These are phyloP conservation scores for Microtus montanus DNA, from an alignment of 2,113 vertebrate species.

Conservation along the genomic window DNA sequence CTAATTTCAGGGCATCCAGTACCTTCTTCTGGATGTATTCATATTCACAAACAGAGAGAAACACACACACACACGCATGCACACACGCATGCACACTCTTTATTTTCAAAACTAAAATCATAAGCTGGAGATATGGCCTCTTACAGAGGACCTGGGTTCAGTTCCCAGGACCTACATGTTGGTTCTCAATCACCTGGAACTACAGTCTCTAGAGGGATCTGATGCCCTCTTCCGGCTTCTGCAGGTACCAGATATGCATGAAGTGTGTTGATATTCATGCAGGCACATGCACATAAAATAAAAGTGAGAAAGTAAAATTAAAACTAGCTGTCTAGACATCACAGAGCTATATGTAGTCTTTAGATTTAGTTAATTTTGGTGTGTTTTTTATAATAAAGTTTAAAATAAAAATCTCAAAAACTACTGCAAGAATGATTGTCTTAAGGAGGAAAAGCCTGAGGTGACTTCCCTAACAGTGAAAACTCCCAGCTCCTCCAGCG, in stretches of 20 bases:
- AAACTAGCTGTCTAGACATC: not conserved
- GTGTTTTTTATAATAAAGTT: not conserved
- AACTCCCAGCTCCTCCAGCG: not conserved
- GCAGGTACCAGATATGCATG: not conserved
- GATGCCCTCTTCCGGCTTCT: not conserved
- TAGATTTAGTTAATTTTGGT: not conserved
- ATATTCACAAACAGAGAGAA: not conserved
- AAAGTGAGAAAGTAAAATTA: not conserved
- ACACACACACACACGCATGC: not conserved
- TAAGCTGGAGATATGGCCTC: not conserved
- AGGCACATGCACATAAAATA: not conserved
- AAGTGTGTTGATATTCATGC: not conserved
- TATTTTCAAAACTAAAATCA: not conserved
- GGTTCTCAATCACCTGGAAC: not conserved
- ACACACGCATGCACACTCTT: not conserved
- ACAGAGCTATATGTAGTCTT: not conserved
- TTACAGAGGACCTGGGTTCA: not conserved
- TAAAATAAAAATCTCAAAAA: not conserved
- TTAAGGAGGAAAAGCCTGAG: not conserved
- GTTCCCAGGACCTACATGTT: not conserved
- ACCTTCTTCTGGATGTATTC: not conserved
- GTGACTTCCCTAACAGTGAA: not conserved
- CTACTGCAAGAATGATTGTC: not conserved
- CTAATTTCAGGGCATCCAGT: not conserved
- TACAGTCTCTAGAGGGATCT: not conserved